Base-by-base conservation (phyloP, 2,113 vertebrate genomes). In the Spea bombifrons region DNA sequence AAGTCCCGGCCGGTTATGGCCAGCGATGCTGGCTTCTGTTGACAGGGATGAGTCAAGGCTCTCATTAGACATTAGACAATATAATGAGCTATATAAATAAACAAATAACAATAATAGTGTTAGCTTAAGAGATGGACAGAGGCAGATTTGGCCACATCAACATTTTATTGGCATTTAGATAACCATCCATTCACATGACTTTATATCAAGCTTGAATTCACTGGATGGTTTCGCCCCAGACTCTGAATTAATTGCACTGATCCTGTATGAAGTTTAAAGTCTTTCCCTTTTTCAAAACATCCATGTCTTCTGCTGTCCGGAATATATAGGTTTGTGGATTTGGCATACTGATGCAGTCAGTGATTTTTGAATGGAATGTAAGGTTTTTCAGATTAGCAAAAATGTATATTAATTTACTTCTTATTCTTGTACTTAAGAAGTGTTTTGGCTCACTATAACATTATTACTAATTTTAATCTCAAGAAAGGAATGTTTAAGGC, bases 401-500 rank as follows among this genome's bases (percentile, higher is more conserved):
- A 82, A 75, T 83, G 83, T 84, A 88, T 46, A 86, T 85, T 85
- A 3, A 0, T 43, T 69, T 3, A 5, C 79, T 84, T 85, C 86
- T 80, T 83, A 81, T 84, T 52, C 30, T 30, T 76, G 61, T 73
- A 82, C 80, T 82, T 88, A 84, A 84, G 82, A 84, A 84, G 82
- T 81, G 78, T 72, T 84, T 82, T 83, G 55, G 74, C 83, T 88
- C 84, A 76, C 85, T 84, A 83, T 87, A 83, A 84, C 85, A 89
- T 88, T 80, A 75, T 75, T 75, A 76, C 68, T 85, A 83, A 57
- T 69, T 84, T 83, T 82, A 85, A 85, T 88, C 89, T 88, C 83
- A 85, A 80, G 84, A 88, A 87, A 92, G 90, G 90, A 93, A 92
- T 90, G 90, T 92, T 85, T 92, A 94, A 93, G 91, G 91, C 92